Base-by-base conservation (phyloP, 2,113 vertebrate genomes). In the Oreotrochilus melanogaster region DNA sequence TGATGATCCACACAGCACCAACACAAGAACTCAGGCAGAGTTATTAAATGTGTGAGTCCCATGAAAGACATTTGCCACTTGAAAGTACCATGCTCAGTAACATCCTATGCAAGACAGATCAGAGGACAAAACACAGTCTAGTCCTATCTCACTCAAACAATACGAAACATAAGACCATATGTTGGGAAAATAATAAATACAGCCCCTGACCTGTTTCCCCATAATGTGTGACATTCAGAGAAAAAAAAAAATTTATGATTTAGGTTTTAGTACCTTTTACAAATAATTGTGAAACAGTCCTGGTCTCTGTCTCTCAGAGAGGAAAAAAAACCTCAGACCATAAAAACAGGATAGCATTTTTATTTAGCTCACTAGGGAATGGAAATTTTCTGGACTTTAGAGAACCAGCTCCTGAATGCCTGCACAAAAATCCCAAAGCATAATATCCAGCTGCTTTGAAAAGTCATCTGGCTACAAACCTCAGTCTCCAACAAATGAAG, bases 1-100 rank as follows among this genome's bases (percentile, higher is more conserved):
- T 2, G 4, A 33, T 10, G 8, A 5, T 4, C 11, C 30, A 11
- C 2, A 0, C 1, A 21, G 42, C 42, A 61, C 25, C 42, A 24
- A 10, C 22, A 18, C n/a, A 27, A 31, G 30, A 65, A 10, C 13
- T 28, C 28, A 4, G 24, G 82, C 3, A 2, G 47, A 53, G 10
- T 61, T 42, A 19, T 23, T 33, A 25, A 11, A 25, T 19, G 24
- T 14, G 8, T 1, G 9, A 62, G 10, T 51, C 23, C 50, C 15
- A 14, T 56, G 31, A 39, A 69, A 56, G 3, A 39, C 13, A 6
- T 19, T 16, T 64, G 25, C 17, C 45, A 43, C 54, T 42, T 65
- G 7, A 2, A 58, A 58, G 19, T 6, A 10, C 33, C 19, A 6
- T 6, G 8, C 31, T 57, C 16, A 10, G 37, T 21, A 72, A 51